These are phyloP conservation scores for Myoxocephalus aenaeus DNA, from an alignment of 2,797 vertebrate species.

Conservation along the genomic window DNA sequence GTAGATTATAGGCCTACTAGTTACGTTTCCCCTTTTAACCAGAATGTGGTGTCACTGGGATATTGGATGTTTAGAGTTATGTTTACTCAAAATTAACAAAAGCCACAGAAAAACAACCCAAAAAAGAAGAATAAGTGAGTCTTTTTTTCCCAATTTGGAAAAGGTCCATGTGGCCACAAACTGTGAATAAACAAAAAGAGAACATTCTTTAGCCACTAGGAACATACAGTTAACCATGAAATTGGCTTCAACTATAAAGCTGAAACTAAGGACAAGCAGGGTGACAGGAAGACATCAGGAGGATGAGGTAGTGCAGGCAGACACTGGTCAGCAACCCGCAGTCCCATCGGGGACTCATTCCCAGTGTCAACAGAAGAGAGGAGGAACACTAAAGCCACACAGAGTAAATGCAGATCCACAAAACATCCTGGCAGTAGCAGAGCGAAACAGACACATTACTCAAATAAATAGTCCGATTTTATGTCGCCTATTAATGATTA, in stretches of 20 bases:
- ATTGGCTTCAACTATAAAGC: conserved; percentile 20
- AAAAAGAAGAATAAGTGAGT: too few species aligned
- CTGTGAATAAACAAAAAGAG: conserved; percentile 2
- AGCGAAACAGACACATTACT: background rate
- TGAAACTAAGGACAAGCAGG: conserved; percentile 37
- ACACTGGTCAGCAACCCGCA: conserved; percentile 23
- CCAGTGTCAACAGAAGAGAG: background rate
- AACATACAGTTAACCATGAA: conserved; percentile 11
- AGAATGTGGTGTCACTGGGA: background rate
- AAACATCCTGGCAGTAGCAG: background rate
- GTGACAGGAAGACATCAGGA: conserved; percentile 29
- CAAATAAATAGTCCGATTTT: conserved; percentile 13
- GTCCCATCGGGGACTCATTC: conserved; percentile 30
- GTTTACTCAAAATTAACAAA: background rate
- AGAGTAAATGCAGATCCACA: background rate
- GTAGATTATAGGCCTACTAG: background rate
- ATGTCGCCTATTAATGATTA: background rate
- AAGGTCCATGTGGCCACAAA: background rate
- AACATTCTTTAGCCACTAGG: background rate
- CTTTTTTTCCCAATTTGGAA: background rate
- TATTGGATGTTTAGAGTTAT: background rate
- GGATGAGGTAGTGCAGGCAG: conserved; percentile 45
- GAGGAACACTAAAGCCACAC: background rate
- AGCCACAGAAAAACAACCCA: background rate
- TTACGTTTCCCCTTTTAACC: background rate